phyloP scores from a whole-genome alignment of 2,888 invertebrate genomes.

The Ferdinandea cuprea region DNA sequence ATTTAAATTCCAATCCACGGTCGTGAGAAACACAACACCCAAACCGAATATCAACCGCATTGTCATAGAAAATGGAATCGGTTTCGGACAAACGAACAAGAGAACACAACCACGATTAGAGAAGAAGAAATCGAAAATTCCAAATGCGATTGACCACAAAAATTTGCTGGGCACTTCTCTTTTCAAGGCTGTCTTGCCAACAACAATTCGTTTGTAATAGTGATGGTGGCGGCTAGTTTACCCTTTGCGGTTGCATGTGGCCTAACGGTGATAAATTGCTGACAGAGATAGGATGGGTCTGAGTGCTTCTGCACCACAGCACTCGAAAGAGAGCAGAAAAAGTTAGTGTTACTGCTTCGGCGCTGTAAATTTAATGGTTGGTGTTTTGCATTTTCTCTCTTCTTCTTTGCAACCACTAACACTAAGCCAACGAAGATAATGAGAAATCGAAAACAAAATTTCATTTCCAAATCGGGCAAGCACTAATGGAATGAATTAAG shows the following conservation, averaged over 20 bases:
- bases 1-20: constrained; percentile 64
- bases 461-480: constrained; percentile 24
- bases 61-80: constrained; percentile 63
- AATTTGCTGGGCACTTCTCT: constrained; percentile 40
- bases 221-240: constrained; percentile 12
- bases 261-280: constrained; percentile 72
- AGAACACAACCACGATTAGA: constrained; percentile 15
- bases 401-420: no score
- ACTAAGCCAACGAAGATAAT: constrained; percentile 17
- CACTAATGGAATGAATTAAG: constrained; percentile 13
- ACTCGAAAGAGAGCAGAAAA: constrained; percentile 38
- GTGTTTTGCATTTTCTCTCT: no score
- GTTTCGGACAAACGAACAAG: constrained; percentile 24
- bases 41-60: constrained; percentile 36
- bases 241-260: constrained; percentile 40
- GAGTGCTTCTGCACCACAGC: constrained; percentile 12
- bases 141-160: constrained; percentile 42
- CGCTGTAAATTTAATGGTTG: no score
- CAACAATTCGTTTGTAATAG: constrained; percentile 37
- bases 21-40: constrained; percentile 29
- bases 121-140: constrained; percentile 36
- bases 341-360: constrained; percentile 40
- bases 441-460: constrained; percentile 40
- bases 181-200: constrained; percentile 72
- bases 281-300: constrained; percentile 48